Conservation (phyloP, 1,140 invertebrate genomes). For the Oscheius sp. region DNA sequence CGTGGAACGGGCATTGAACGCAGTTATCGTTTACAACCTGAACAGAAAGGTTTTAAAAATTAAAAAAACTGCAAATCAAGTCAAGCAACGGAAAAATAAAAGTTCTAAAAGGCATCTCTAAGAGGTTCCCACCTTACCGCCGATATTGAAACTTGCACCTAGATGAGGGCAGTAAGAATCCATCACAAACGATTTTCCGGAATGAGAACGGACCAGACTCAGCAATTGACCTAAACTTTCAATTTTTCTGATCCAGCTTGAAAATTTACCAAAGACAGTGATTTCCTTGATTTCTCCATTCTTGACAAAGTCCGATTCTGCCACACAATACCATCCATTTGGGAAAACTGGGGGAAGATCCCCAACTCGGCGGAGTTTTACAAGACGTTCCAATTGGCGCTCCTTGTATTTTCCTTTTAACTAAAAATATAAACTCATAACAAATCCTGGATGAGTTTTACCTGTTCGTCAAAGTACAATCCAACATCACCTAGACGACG, state of each 20-base stretch:
- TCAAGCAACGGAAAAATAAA: background rate
- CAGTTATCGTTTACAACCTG: conserved; percentile 72
- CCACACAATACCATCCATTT: conserved; percentile 81
- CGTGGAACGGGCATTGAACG: conserved; percentile 83
- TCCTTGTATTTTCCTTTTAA: conserved; percentile 21
- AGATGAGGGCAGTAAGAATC: conserved; percentile 86
- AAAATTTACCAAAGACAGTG: conserved; percentile 69
- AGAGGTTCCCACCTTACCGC: conserved; percentile 64
- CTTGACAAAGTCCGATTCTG: conserved; percentile 71
- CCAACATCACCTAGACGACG: conserved; percentile 37
- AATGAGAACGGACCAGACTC: conserved; percentile 71
- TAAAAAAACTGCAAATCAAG: background rate
- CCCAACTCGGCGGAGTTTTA: conserved; percentile 55
- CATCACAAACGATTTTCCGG: conserved; percentile 69
- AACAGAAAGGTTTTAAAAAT: background rate
- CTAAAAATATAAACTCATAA: conserved; percentile 24
- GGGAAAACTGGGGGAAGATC: conserved; percentile 78
- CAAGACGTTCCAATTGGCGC: conserved; percentile 32
- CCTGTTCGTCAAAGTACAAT: conserved; percentile 39
- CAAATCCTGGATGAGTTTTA: background rate
- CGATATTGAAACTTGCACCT: conserved; percentile 78
- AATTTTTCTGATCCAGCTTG: conserved; percentile 10
- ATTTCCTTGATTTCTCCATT: conserved; percentile 69
- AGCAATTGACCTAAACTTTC: conserved; percentile 71
- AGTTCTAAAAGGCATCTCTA: background rate